phyloP scores from a whole-genome alignment of 2,888 invertebrate species.

The Limnephilus lunatus region DNA sequence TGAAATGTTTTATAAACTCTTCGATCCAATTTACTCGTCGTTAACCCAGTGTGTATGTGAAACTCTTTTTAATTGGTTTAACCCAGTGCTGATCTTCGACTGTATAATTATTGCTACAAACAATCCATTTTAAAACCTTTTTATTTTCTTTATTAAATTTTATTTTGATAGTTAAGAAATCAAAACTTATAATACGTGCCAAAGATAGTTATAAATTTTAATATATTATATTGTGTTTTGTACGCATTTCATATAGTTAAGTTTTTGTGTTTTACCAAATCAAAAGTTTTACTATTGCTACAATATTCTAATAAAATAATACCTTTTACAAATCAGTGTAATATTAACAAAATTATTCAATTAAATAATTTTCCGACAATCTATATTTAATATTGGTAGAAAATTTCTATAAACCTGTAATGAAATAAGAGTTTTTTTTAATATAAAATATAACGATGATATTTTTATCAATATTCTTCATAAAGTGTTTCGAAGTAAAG shows the following conservation, averaged over 20 bases:
- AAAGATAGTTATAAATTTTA: neutral
- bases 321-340: neutral
- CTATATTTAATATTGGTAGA: neutral
- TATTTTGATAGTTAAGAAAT: neutral
- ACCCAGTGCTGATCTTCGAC: neutral
- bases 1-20: neutral
- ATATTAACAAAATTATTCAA: neutral
- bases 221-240: neutral
- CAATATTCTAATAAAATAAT: neutral
- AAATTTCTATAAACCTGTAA: neutral
- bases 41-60: neutral
- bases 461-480: neutral
- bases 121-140: neutral
- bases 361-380: constrained; percentile 13
- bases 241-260: neutral
- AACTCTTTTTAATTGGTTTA: neutral
- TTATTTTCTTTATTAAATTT: neutral
- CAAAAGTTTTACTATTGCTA: neutral
- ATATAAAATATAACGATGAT: neutral
- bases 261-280: neutral
- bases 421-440: neutral
- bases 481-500: neutral
- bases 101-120: neutral
- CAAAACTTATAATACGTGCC: neutral
- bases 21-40: neutral